Percentiles rank a stretch among this genome's conserved stretches.
These are phyloP conservation scores for Bathynomus jamesi DNA, from an alignment of 1,140 invertebrate genomes.

Conservation along the genomic window DNA sequence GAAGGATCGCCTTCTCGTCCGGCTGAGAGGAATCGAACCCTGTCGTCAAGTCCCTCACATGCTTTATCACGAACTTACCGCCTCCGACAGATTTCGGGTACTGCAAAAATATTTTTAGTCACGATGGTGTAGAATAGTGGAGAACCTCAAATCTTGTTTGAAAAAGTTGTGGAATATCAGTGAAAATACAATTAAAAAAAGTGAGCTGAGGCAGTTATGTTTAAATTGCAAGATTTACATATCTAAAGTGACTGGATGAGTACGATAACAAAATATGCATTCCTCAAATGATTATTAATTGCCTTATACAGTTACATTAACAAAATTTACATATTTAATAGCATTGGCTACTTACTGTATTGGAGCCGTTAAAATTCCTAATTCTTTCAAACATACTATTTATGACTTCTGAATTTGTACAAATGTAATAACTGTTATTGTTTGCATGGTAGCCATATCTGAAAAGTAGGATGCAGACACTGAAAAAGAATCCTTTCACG, in stretches of 20 bases:
- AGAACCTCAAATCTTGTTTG: too few species aligned
- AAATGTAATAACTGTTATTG: constrained; percentile 81
- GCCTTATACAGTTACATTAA: too few species aligned
- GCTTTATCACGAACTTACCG: constrained; percentile 62
- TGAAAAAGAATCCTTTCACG: not conserved
- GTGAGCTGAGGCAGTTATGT: too few species aligned
- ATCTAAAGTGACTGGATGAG: too few species aligned
- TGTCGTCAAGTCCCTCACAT: constrained; percentile 77
- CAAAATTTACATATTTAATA: too few species aligned
- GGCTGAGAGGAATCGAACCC: constrained; percentile 72
- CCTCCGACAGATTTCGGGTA: constrained; percentile 63
- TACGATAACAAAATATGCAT: too few species aligned
- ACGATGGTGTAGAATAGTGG: too few species aligned
- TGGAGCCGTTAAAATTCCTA: constrained; percentile 58
- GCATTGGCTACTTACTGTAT: constrained; percentile 26
- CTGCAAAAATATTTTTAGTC: constrained; percentile 53
- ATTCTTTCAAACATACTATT: constrained; percentile 72
- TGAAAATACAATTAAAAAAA: too few species aligned
- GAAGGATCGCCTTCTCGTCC: constrained; percentile 65
- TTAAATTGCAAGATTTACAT: too few species aligned
- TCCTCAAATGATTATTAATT: too few species aligned
- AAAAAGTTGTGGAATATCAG: too few species aligned
- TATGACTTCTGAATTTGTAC: constrained; percentile 63
- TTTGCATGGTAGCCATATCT: constrained; percentile 76
- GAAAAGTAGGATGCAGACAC: not conserved